A percentile compares a stretch with the other conserved stretches of the same genome.
Evolutionary conservation across 2,113 vertebrate species (phyloP).

Genomic region (Cephalopholis sonnerati): DNA sequence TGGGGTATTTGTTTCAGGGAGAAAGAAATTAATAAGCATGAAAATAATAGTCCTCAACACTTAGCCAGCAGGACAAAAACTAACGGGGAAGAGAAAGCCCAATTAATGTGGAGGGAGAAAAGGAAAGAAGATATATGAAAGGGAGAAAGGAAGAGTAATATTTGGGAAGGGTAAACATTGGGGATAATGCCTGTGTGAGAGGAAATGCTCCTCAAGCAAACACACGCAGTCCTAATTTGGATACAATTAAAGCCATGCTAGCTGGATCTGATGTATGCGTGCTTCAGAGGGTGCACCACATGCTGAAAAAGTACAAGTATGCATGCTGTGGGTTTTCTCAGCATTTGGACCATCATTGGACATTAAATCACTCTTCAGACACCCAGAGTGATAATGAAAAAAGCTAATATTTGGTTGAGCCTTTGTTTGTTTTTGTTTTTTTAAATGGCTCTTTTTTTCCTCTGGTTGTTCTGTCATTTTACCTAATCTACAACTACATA

Average conservation of each 20-base stretch:
- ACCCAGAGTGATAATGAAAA: conserved; percentile 3
- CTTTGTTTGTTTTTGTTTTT: not conserved
- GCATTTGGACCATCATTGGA: not conserved
- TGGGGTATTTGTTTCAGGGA: conserved; percentile 77
- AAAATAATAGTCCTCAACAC: conserved; percentile 73
- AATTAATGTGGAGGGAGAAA: conserved; percentile 64
- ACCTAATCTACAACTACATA: not conserved
- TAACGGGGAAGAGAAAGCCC: conserved; percentile 44
- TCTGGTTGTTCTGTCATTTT: not conserved
- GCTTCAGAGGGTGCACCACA: not conserved
- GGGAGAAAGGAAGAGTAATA: conserved; percentile 24
- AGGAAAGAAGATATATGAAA: conserved; percentile 48
- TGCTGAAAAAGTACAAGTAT: not conserved
- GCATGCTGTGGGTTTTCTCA: not conserved
- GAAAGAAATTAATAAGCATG: conserved; percentile 77
- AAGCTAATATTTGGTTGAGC: not conserved
- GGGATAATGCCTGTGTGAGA: conserved; percentile 43
- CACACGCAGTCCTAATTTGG: conserved; percentile 34
- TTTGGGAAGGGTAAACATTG: conserved; percentile 65
- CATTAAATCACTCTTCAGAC: not conserved
- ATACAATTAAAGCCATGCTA: conserved; percentile 42
- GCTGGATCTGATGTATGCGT: conserved; percentile 14
- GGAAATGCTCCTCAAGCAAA: conserved; percentile 53
- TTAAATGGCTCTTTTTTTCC: not conserved
- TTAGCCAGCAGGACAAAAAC: conserved; percentile 67